phyloP scores from a whole-genome alignment of 2,888 invertebrate genomes.

The Mythimna loreyi region DNA sequence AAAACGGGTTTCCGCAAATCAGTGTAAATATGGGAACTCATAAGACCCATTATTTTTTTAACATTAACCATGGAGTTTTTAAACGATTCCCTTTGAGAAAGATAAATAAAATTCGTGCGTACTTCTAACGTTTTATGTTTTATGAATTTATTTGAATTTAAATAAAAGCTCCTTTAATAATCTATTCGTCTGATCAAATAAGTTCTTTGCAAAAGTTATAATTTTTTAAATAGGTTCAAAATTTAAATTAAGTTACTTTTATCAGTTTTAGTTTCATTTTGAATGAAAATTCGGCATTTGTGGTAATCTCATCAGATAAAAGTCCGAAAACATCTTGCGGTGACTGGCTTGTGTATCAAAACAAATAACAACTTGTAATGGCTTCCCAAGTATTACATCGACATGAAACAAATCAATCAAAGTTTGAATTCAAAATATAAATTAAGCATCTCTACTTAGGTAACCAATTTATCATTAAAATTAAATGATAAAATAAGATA shows the following conservation, averaged over 20 bases:
- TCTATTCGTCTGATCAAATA: background rate
- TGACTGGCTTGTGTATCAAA: background rate
- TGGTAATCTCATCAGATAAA: background rate
- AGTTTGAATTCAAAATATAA: slow-evolving; percentile 15
- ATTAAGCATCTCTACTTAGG: background rate
- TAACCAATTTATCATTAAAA: background rate
- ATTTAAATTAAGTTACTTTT: too few relatives aligned
- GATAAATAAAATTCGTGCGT: too few relatives aligned
- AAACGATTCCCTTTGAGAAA: too few relatives aligned
- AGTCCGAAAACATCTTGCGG: background rate
- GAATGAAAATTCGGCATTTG: background rate
- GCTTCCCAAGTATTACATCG: slow-evolving; percentile 18
- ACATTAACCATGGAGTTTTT: too few relatives aligned
- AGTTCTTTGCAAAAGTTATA: background rate
- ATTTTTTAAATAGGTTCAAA: too few relatives aligned
- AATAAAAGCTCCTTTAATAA: background rate
- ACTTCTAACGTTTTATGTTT: too few relatives aligned
- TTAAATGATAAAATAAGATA: background rate
- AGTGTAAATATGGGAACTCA: too few relatives aligned
- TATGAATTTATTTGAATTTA: too few relatives aligned
- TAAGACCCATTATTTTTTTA: too few relatives aligned
- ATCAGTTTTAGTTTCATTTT: background rate
- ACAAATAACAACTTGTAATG: slow-evolving; percentile 18
- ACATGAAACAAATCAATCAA: slow-evolving; percentile 45
- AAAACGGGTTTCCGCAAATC: background rate